phyloP scores from a whole-genome alignment of 2,888 invertebrate species.

The Yponomeuta evonymella region DNA sequence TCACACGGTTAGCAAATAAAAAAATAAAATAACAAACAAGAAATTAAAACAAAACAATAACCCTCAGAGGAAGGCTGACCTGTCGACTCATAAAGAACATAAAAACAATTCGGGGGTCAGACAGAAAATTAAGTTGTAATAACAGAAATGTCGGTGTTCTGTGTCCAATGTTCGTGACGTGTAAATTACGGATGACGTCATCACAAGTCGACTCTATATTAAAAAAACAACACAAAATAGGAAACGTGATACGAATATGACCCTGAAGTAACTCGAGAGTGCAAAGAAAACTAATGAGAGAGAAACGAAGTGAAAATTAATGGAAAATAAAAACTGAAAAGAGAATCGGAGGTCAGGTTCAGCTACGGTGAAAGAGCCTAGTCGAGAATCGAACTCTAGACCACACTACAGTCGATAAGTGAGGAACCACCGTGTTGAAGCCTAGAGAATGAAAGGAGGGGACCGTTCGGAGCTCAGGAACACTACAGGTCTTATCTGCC shows the following conservation, averaged over 20 bases:
- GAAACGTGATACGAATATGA: constrained; percentile 65
- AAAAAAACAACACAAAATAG: constrained; percentile 32
- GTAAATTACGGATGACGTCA: constrained; percentile 30
- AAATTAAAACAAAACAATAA: constrained; percentile 22
- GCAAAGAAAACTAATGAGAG: constrained; percentile 36
- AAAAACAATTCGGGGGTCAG: constrained; percentile 25
- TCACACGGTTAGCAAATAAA: not conserved
- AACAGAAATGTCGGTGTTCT: constrained; percentile 12
- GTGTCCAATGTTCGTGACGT: constrained; percentile 52
- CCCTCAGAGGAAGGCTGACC: constrained; percentile 17
- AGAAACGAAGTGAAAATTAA: constrained; percentile 31
- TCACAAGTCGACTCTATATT: constrained; percentile 6
- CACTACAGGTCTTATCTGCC: constrained; percentile 40
- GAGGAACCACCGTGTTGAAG: not conserved
- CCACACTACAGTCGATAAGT: constrained; percentile 1
- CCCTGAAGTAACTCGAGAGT: constrained; percentile 44
- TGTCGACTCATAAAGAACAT: constrained; percentile 30
- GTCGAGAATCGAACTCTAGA: constrained; percentile 33
- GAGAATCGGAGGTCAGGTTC: constrained; percentile 37
- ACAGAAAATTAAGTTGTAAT: constrained; percentile 32
- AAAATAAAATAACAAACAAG: constrained; percentile 17
- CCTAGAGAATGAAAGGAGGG: constrained; percentile 8
- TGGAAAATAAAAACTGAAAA: constrained; percentile 30
- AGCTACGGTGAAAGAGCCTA: constrained; percentile 18
- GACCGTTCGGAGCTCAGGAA: constrained; percentile 26